These are phyloP conservation scores for Limanda limanda DNA, from an alignment of 2,113 vertebrate species.

Conservation along the genomic window DNA sequence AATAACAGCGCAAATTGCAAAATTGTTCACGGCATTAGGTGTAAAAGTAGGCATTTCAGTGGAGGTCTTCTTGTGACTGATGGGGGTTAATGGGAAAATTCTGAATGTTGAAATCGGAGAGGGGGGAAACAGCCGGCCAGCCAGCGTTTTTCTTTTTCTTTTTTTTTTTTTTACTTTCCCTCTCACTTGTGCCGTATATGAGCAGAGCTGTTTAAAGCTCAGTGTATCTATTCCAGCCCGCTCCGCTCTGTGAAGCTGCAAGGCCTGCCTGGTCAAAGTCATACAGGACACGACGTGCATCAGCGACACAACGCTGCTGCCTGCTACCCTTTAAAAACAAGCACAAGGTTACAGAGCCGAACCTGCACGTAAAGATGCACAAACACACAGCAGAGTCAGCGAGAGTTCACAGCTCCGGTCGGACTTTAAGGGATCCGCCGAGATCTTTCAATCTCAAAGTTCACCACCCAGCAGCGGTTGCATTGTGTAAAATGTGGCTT, in stretches of 20 bases:
- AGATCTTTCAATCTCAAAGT: conserved; percentile 31
- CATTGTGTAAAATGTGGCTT: conserved; percentile 30
- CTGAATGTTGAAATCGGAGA: conserved; percentile 61
- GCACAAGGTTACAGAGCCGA: conserved; percentile 48
- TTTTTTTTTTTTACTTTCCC: conserved; percentile 20
- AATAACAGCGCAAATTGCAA: conserved; percentile 71
- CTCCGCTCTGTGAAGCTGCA: conserved; percentile 45
- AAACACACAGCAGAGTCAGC: conserved; percentile 6
- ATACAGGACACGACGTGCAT: conserved; percentile 65
- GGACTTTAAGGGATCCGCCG: conserved; percentile 45
- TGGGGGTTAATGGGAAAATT: conserved; percentile 71
- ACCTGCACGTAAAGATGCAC: conserved; percentile 2
- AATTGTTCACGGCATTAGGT: conserved; percentile 64
- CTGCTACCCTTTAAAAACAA: conserved; percentile 56
- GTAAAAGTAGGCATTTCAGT: conserved; percentile 64
- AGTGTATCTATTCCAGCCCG: conserved; percentile 18
- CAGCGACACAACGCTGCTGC: conserved; percentile 42
- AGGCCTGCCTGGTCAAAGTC: conserved; percentile 65
- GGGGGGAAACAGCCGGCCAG: conserved; percentile 1
- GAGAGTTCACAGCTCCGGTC: conserved; percentile 36
- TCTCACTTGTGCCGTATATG: neutral
- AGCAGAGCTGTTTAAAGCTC: conserved; percentile 39
- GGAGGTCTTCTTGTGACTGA: conserved; percentile 61
- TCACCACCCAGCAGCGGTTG: conserved; percentile 23
- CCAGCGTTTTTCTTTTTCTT: conserved; percentile 14